A percentile compares a stretch with the other conserved stretches of the same genome.
Conservation (phyloP, 2,888 invertebrate genomes). For the Zaprionus obscuricornis region DNA sequence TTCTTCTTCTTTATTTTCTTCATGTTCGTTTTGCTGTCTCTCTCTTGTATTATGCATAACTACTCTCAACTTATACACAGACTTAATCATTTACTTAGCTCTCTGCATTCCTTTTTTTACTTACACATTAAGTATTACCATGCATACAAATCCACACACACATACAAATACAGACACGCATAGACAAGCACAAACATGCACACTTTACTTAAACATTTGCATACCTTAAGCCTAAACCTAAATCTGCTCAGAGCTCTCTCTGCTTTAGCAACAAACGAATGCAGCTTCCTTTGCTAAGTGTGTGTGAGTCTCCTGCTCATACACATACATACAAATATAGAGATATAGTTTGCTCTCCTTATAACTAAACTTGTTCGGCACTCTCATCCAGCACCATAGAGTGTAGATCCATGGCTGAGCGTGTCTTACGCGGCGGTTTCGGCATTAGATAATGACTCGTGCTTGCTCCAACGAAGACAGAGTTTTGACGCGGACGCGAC, state of each 20-base stretch:
- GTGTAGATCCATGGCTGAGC: conserved; percentile 93
- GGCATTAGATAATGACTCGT: conserved; percentile 86
- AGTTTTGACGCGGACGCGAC: conserved; percentile 89
- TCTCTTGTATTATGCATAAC: no score
- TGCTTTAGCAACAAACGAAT: no score
- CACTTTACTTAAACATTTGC: background rate
- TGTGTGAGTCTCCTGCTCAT: no score
- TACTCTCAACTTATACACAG: background rate
- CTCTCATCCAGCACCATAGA: conserved; percentile 86
- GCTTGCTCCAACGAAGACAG: conserved; percentile 92
- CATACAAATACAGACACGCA: background rate
- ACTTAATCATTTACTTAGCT: background rate
- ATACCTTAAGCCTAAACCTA: conserved; percentile 6
- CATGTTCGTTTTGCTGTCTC: no score
- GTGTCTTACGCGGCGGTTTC: conserved; percentile 89
- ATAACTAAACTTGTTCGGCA: conserved; percentile 79
- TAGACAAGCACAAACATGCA: background rate
- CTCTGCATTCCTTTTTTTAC: background rate
- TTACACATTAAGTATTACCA: background rate
- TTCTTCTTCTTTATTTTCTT: no score
- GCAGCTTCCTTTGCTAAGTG: no score
- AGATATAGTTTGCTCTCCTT: background rate
- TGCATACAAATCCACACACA: background rate
- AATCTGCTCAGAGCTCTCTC: no score
- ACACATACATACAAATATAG: conserved; percentile 6